Evolutionary conservation across 2,797 vertebrate species (phyloP), one percentile per base, ranked within the genome.

Genomic region (Acipenser oxyrinchus): DNA sequence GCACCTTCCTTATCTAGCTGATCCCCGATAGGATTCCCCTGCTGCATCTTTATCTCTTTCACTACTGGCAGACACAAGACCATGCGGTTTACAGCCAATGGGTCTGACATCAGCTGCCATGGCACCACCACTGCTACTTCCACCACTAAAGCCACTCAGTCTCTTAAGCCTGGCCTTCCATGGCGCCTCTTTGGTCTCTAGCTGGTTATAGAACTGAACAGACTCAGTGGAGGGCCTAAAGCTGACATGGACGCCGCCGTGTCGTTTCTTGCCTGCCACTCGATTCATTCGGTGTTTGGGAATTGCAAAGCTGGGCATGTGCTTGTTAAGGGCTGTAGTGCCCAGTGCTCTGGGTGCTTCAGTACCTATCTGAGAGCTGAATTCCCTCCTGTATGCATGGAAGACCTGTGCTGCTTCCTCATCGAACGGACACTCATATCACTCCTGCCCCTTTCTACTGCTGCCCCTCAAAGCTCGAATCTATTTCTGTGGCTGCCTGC

Each of bases 161-260:
- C 94, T 95, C 52, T 94, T 93, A 58, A 99, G 91, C 80, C 94
- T 86, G 77, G 88, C 89, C 82, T 91, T 98, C 96, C 96, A 99
- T 72, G 94, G 93, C 10, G 94, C 93, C 82, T 98, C 96, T 85
- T 96, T 99, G 77, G 81, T 94, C 78, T 98, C 96, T 66, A 97
- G 85, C 69, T 95, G 96, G 78, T 96, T 98, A 82, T 96, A 95
- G 85, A 99, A 99, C 69, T 94, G 96, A 76, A 99, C 92, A 0
- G 95, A 98, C 74, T 99, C 96, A 6, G 96, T 99, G 60, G 95
- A 94, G 58, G 96, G 96, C 10, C 93, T 92, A 81, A 99, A 99
- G 74, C 94, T 96, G 78, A 99, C 96, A 55, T 98, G 95, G 74
- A 96, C 92, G 0, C 87, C 91, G 6, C 84, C 79, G 68, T 91